Conservation (phyloP, 1,140 invertebrate species). For the Panulirus ornatus region DNA sequence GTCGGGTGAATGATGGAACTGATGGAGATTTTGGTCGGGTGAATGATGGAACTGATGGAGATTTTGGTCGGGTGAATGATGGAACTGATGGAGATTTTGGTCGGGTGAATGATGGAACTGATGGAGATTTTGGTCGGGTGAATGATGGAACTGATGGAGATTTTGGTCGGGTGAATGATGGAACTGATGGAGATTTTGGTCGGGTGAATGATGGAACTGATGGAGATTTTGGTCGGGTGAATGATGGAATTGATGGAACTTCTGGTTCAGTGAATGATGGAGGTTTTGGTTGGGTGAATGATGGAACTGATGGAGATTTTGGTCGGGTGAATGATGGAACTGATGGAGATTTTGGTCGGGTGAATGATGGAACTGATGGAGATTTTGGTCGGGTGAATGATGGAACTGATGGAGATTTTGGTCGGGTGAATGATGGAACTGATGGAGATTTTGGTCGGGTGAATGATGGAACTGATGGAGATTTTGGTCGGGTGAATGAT, state of each 20-base stretch:
- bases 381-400: not conserved
- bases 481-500: constrained; percentile 22
- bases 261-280: constrained; percentile 39
- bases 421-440: not conserved
- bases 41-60: constrained; percentile 16
- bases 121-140: not conserved
- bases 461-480: constrained; percentile 16
- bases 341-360: not conserved
- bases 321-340: too few species aligned
- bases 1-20: not conserved
- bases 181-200: not conserved
- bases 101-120: not conserved
- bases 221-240: not conserved
- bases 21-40: not conserved
- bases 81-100: constrained; percentile 34
- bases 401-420: not conserved
- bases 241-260: constrained; percentile 1
- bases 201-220: not conserved
- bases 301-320: not conserved
- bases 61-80: constrained; percentile 22
- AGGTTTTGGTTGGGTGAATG: not conserved
- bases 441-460: not conserved
- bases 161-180: not conserved
- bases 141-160: too few species aligned
- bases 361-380: too few species aligned